These are phyloP conservation scores for Ectemnius cavifrons DNA, from an alignment of 2,888 invertebrate genomes.

Conservation along the genomic window DNA sequence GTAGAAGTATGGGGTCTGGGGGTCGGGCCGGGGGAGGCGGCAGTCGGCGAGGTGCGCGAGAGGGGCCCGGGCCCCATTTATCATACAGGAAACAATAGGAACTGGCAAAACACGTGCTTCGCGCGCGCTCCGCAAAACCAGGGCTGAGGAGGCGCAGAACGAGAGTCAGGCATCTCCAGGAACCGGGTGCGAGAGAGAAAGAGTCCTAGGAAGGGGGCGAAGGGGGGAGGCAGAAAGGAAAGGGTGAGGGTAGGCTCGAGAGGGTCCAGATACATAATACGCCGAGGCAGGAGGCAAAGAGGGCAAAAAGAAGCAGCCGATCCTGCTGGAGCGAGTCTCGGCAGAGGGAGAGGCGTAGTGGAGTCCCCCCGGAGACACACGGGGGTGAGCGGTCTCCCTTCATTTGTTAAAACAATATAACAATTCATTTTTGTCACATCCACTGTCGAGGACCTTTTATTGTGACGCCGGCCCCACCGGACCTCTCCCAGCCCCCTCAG, in stretches of 20 bases:
- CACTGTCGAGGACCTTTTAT: constrained; percentile 70
- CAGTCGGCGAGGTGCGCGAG: constrained; percentile 44
- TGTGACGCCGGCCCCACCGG: constrained; percentile 52
- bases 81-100: constrained; percentile 78
- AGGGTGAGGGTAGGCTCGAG: constrained; percentile 46
- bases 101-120: constrained; percentile 78
- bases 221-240: constrained; percentile 33
- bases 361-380: constrained; percentile 20
- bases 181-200: constrained; percentile 5
- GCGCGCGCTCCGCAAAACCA: constrained; percentile 73
- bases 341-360: constrained; percentile 32
- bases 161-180: constrained; percentile 20
- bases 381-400: constrained; percentile 65
- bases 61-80: constrained; percentile 66
- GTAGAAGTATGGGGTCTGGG: constrained; percentile 33
- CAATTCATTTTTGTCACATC: constrained; percentile 76
- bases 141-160: constrained; percentile 54
- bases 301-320: constrained; percentile 40
- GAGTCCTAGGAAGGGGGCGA: constrained; percentile 26
- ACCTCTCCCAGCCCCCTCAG: constrained; percentile 24
- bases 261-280: constrained; percentile 68
- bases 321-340: constrained; percentile 1
- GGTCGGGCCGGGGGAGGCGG: background rate
- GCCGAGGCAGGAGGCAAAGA: constrained; percentile 48
- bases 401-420: constrained; percentile 77